Evolutionary conservation across 2,888 invertebrate genomes (phyloP).

Genomic region (Spodoptera picta): DNA sequence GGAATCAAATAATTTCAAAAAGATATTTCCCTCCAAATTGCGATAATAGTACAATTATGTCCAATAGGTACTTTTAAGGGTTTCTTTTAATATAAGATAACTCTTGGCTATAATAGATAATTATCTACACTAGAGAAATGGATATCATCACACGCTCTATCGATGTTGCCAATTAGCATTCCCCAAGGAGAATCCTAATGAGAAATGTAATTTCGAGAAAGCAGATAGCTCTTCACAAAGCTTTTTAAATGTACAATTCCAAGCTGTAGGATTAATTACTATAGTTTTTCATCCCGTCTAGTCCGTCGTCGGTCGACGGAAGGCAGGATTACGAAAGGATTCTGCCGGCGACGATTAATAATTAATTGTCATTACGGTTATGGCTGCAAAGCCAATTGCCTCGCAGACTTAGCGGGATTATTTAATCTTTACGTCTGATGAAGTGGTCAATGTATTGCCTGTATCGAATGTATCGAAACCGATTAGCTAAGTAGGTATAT

Average conservation of each 20-base stretch:
- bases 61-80: too few species aligned
- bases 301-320: conserved; percentile 56
- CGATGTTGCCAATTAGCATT: conserved; percentile 57
- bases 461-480: too few species aligned
- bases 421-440: conserved; percentile 46
- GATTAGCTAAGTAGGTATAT: too few species aligned
- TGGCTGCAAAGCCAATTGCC: conserved; percentile 70
- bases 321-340: conserved; percentile 66
- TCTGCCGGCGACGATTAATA: conserved; percentile 73
- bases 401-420: conserved; percentile 53
- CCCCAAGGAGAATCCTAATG: conserved; percentile 53
- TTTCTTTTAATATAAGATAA: background rate
- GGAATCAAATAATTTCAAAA: too few species aligned
- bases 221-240: conserved; percentile 63
- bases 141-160: conserved; percentile 41
- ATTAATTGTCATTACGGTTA: conserved; percentile 75
- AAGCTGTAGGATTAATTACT: conserved; percentile 74
- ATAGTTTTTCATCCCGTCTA: conserved; percentile 73
- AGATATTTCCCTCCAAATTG: too few species aligned
- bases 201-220: conserved; percentile 59
- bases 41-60: too few species aligned
- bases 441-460: conserved; percentile 33
- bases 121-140: conserved; percentile 28
- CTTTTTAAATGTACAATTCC: conserved; percentile 69
- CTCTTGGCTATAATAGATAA: conserved; percentile 5